Conservation (phyloP, 2,888 invertebrate genomes). For the Sinotaia quadrata region DNA sequence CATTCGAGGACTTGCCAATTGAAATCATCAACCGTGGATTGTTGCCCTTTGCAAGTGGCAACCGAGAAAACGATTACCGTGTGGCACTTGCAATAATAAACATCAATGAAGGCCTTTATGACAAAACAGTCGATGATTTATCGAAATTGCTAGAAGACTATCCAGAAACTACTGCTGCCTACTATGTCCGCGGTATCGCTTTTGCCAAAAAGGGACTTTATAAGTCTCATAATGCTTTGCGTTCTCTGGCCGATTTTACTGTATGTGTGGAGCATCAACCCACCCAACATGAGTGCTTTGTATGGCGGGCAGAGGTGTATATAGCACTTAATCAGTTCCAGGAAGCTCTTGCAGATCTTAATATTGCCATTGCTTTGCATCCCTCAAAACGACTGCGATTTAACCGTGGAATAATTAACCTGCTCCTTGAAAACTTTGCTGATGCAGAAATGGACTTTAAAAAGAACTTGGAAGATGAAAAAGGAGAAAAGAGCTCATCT, state of each 20-base stretch:
- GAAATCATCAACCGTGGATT: conserved; percentile 49
- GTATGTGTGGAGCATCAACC: conserved; percentile 48
- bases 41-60: conserved; percentile 53
- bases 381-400: conserved; percentile 40
- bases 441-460: conserved; percentile 60
- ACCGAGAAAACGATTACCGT: conserved; percentile 50
- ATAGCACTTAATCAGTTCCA: conserved; percentile 48
- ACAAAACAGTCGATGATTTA: conserved; percentile 49
- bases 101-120: conserved; percentile 52
- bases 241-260: conserved; percentile 53
- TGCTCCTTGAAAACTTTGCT: conserved; percentile 57
- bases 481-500: conserved; percentile 26
- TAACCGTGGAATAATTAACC: conserved; percentile 55
- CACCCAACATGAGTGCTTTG: conserved; percentile 49
- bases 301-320: conserved; percentile 58
- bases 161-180: conserved; percentile 50
- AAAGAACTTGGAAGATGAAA: conserved; percentile 49
- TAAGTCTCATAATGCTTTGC: conserved; percentile 44
- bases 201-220: conserved; percentile 55
- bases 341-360: conserved; percentile 54
- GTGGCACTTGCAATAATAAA: conserved; percentile 54
- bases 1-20: conserved; percentile 51
- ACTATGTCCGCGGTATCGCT: conserved; percentile 60
- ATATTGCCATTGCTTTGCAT: conserved; percentile 41
- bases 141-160: conserved; percentile 44